These are phyloP conservation scores for Perizoma flavofasciatum DNA, from an alignment of 2,888 invertebrate genomes.

Conservation along the genomic window DNA sequence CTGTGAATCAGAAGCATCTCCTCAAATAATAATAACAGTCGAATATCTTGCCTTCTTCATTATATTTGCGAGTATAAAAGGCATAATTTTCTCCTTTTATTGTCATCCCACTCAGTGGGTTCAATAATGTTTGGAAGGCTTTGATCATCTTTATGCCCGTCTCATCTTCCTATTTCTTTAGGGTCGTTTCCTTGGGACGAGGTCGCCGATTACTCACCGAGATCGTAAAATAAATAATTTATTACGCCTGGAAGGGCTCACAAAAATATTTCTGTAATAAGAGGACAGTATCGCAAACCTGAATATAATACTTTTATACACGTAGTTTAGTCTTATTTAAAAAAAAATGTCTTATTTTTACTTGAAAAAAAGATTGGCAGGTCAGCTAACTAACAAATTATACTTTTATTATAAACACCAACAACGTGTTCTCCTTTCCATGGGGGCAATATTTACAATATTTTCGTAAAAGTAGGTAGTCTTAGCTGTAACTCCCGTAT, in stretches of 20 bases:
- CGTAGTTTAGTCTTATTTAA: too few species aligned
- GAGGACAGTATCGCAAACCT: constrained; percentile 26
- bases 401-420: too few species aligned
- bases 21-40: background rate
- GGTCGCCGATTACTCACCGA: constrained; percentile 67
- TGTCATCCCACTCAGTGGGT: constrained; percentile 29
- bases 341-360: too few species aligned
- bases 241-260: constrained; percentile 48
- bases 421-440: too few species aligned
- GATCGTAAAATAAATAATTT: constrained; percentile 77
- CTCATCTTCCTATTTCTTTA: constrained; percentile 65
- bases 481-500: too few species aligned
- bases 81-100: constrained; percentile 25
- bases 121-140: constrained; percentile 36
- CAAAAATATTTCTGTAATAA: constrained; percentile 61
- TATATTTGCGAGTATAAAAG: constrained; percentile 19
- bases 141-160: constrained; percentile 52
- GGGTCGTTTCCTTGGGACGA: constrained; percentile 56
- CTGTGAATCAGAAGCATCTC: background rate
- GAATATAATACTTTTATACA: too few species aligned
- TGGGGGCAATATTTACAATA: too few species aligned
- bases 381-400: too few species aligned
- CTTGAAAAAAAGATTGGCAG: too few species aligned
- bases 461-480: too few species aligned
- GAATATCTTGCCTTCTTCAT: constrained; percentile 13